phyloP scores from a whole-genome alignment of 2,888 invertebrate genomes.

The Leptinotarsa rubiginosa region DNA sequence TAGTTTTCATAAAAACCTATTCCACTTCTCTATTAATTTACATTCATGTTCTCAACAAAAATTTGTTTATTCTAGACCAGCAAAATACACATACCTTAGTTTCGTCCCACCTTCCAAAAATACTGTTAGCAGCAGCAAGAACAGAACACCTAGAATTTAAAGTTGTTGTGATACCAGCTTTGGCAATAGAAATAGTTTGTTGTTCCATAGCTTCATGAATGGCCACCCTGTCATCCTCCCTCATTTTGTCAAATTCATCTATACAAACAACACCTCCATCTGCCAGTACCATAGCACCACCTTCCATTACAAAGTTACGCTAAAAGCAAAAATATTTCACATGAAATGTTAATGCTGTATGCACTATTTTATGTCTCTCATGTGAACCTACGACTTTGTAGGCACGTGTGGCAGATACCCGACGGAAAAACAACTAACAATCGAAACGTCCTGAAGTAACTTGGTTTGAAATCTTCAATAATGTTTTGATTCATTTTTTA shows the following conservation, averaged over 20 bases:
- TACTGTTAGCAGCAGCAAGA: constrained; percentile 98
- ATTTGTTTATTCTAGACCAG: background rate
- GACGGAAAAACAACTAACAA: no score
- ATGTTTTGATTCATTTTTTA: no score
- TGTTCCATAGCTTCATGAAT: constrained; percentile 99
- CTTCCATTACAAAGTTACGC: constrained; percentile 97
- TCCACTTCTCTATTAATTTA: background rate
- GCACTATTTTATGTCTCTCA: no score
- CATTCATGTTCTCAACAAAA: background rate
- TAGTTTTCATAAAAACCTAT: background rate
- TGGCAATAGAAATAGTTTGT: constrained; percentile 99
- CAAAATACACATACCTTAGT: constrained; percentile 71
- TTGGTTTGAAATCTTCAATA: no score
- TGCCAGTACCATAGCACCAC: constrained; percentile 99
- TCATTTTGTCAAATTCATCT: constrained; percentile 99
- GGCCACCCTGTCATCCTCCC: constrained; percentile 98
- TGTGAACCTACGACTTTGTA: no score
- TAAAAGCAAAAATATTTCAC: constrained; percentile 59
- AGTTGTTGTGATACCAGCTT: constrained; percentile 99
- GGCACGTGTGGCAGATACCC: no score
- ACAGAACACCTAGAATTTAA: constrained; percentile 98
- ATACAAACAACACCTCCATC: constrained; percentile 99
- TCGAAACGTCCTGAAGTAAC: no score
- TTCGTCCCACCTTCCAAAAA: constrained; percentile 99
- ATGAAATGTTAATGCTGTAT: no score